These are phyloP conservation scores for Dasypolia templi DNA, from an alignment of 2,888 invertebrate genomes.

Conservation along the genomic window DNA sequence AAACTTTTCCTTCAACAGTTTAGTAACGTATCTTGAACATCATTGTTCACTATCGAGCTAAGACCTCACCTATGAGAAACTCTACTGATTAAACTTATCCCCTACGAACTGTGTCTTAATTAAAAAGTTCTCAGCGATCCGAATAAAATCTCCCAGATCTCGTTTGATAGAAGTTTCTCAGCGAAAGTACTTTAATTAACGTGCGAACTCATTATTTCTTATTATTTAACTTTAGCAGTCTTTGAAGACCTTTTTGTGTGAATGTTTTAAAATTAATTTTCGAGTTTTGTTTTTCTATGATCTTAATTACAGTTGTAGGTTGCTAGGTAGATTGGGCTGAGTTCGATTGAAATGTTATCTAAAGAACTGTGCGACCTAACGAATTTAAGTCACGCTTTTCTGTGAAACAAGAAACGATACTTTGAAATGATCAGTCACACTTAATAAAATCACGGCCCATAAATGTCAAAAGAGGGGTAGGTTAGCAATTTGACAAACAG, in stretches of 20 bases:
- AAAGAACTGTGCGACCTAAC: no score
- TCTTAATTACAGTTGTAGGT: background rate
- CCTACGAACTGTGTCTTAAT: conserved; percentile 63
- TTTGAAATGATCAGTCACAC: no score
- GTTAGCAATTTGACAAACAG: no score
- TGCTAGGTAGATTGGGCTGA: background rate
- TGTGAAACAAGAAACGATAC: no score
- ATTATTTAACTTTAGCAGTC: conserved; percentile 67
- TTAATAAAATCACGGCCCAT: no score
- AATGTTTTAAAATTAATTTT: conserved; percentile 8
- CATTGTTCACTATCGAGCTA: conserved; percentile 25
- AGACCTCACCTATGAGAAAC: conserved; percentile 35
- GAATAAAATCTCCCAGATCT: conserved; percentile 68
- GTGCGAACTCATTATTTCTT: conserved; percentile 71
- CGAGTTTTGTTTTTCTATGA: background rate
- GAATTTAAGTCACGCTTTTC: no score
- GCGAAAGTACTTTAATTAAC: conserved; percentile 72
- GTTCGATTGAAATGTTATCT: background rate
- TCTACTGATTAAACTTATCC: conserved; percentile 57
- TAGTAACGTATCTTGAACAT: background rate
- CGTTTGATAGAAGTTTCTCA: conserved; percentile 66
- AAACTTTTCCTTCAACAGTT: background rate
- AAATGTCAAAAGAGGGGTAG: no score
- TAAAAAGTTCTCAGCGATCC: conserved; percentile 72
- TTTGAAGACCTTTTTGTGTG: conserved; percentile 34